Base-by-base conservation (phyloP, 2,888 invertebrate species). In the Polydrusus pterygomalis region DNA sequence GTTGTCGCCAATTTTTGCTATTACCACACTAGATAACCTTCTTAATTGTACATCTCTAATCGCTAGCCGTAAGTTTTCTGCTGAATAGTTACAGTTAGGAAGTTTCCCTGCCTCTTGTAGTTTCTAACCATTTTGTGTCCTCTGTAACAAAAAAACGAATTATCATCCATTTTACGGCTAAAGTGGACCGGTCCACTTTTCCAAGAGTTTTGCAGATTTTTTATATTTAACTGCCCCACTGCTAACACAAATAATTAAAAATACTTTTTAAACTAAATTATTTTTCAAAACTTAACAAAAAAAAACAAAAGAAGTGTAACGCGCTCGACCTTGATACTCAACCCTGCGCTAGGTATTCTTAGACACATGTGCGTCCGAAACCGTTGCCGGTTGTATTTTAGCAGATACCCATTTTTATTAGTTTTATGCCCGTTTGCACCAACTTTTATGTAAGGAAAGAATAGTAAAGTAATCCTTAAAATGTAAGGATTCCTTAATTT, bases 11-110 rank as follows among this genome's bases (percentile, higher is more conserved):
- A n/a, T n/a, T n/a, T n/a, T n/a, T n/a, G n/a, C n/a, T n/a, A n/a
- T n/a, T n/a, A n/a, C n/a, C n/a, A n/a, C n/a, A n/a, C n/a, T 38
- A 8, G 40, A 40, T 40, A 40, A 11, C 40, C 40, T 40, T 40
- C 40, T 40, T 40, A 40, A 40, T 40, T 40, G 40, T 40, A 40
- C 40, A 6, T 40, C 40, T 40, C 40, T 40, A 40, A 40, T 40
- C 40, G 40, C 40, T 40, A 40, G 40, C 40, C 40, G 40, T 40
- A 40, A 40, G 40, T 40, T 40, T 40, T 40, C 40, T 40, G 40
- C 40, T 40, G 40, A 11, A 40, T 40, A 40, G 40, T 40, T 40
- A 40, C 40, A 40, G 40, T 40, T 40, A 40, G 40, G 40, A 40
- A 11, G 10, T 40, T 40, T 40, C 40, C 40, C 40, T 40, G 2